phyloP scores from a whole-genome alignment of 1,140 invertebrate species.

The Drosophila rufa region DNA sequence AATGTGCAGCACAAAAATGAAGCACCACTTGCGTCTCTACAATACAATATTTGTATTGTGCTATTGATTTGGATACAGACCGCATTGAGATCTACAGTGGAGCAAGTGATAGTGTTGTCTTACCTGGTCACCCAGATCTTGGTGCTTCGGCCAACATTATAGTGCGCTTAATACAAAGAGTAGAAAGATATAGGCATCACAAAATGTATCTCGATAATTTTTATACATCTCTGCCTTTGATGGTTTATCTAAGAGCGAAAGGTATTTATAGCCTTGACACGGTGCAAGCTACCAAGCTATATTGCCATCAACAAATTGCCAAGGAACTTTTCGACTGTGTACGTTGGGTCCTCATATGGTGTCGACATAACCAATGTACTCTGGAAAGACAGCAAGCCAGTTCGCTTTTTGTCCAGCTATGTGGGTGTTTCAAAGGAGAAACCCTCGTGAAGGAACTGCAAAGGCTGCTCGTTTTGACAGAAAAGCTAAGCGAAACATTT shows the following conservation, averaged over 20 bases:
- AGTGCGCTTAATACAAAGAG: background rate
- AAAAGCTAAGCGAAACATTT: constrained; percentile 8
- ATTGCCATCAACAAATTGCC: constrained; percentile 7
- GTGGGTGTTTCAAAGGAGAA: constrained; percentile 24
- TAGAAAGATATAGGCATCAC: background rate
- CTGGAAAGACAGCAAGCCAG: too few relatives aligned
- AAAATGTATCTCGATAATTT: constrained; percentile 15
- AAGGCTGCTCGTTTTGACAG: background rate
- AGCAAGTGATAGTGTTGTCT: constrained; percentile 23
- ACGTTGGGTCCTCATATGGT: background rate
- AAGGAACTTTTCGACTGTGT: constrained; percentile 16
- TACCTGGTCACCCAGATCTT: constrained; percentile 30
- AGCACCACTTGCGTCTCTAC: too few relatives aligned
- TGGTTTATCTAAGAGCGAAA: constrained; percentile 11
- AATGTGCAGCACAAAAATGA: too few relatives aligned
- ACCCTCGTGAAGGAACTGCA: constrained; percentile 4
- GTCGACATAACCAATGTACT: too few relatives aligned
- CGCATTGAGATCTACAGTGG: constrained; percentile 21
- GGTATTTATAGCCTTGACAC: constrained; percentile 21
- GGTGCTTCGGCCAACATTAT: constrained; percentile 17
- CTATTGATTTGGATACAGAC: constrained; percentile 10
- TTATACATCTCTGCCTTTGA: constrained; percentile 16
- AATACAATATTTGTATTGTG: constrained; percentile 31
- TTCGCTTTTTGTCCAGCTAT: background rate
- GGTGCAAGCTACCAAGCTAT: constrained; percentile 7